phyloP scores from a whole-genome alignment of 2,888 invertebrate genomes.

The Petrophora chlorosata region DNA sequence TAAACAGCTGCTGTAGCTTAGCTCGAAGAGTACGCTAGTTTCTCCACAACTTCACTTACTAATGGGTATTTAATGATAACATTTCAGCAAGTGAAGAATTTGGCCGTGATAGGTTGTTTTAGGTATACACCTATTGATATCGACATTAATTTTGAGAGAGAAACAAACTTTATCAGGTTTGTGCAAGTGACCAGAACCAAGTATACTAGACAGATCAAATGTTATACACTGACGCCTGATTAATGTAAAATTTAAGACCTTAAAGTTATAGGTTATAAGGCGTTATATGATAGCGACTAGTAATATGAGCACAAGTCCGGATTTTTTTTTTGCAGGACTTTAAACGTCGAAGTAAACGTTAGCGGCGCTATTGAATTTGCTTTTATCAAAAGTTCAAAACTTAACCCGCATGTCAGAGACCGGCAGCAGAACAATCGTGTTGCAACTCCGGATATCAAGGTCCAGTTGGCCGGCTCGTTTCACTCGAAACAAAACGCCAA shows the following conservation, averaged over 20 bases:
- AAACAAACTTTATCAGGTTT: no score
- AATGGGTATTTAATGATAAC: constrained; percentile 14
- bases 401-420: constrained; percentile 37
- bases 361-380: not conserved
- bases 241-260: no score
- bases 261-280: no score
- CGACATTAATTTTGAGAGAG: no score
- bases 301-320: no score
- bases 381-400: constrained; percentile 37
- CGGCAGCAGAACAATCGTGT: constrained; percentile 49
- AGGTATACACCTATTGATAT: no score
- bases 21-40: constrained; percentile 10
- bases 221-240: no score
- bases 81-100: constrained; percentile 5
- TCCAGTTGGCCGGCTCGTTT: constrained; percentile 73
- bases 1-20: constrained; percentile 3
- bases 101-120: no score
- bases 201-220: no score
- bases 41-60: constrained; percentile 11
- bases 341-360: not conserved
- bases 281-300: no score
- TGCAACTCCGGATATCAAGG: constrained; percentile 80
- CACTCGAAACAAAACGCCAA: constrained; percentile 71
- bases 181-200: no score
- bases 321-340: no score